Base-by-base conservation (phyloP, 2,888 invertebrate genomes). In the Fragum sueziense region DNA sequence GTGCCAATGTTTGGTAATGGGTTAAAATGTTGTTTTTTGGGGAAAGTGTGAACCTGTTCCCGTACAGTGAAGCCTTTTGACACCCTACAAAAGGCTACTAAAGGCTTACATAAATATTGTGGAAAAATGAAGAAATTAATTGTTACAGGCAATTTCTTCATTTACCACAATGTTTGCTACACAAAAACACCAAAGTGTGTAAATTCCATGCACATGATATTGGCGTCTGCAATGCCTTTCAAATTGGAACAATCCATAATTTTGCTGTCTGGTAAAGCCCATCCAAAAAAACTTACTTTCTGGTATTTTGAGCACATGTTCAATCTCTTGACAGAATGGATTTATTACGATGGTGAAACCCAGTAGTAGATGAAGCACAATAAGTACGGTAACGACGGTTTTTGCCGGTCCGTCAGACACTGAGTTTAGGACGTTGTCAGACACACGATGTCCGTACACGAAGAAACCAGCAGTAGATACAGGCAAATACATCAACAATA, bases 271-370 rank as follows among this genome's bases (percentile, higher is more conserved):
- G 47, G 47, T 47, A 47, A 47, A 1, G 47, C 2, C 20, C n/a
- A n/a, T n/a, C n/a, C n/a, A n/a, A n/a, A n/a, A n/a, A n/a, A 27
- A 2, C 94, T 90, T 93, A 97, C 97, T 94, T 94, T 95, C 95
- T 0, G 96, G 95, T 77, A 97, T 95, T 31, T 94, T 95, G 22
- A 97, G 94, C 70, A 95, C 94, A 86, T 97, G 96, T 92, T 98
- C 97, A 47, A 97, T 93, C 86, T 97, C 96, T 90, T 97, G 96
- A 89, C 95, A 95, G 52, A 96, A 95, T 0, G 96, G 96, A 93
- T 96, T 96, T 85, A 96, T 94, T 82, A 96, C 94, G 86, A 96
- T 96, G 79, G 95, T 93, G 91, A 96, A 96, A 33, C 96, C 96
- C 67, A 95, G 93, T 34, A 96, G 91, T 25, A 96, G 94, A 91